Evolutionary conservation across 2,888 invertebrate species (phyloP).

Genomic region (Lepas anatifera): DNA sequence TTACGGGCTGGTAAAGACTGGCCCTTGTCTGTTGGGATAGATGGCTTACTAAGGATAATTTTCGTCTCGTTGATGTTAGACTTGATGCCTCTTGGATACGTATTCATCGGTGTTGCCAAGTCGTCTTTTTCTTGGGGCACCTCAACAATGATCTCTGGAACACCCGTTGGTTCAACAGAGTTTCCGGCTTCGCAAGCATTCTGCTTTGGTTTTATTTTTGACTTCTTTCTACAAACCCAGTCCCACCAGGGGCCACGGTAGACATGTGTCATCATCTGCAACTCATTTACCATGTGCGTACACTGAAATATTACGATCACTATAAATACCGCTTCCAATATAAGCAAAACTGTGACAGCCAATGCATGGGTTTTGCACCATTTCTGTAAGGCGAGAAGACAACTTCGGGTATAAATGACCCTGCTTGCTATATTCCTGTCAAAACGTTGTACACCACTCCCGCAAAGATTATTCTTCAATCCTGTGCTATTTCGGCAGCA

Average conservation of each 20-base stretch:
- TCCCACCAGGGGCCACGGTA: neutral
- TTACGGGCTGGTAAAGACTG: too few relatives aligned
- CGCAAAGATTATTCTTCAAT: neutral
- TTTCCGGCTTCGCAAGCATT: too few relatives aligned
- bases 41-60: too few relatives aligned
- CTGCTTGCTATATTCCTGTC: neutral
- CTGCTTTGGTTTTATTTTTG: too few relatives aligned
- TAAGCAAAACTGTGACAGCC: neutral
- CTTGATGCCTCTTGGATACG: too few relatives aligned
- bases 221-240: neutral
- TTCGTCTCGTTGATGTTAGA: too few relatives aligned
- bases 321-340: neutral
- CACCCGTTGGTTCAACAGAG: too few relatives aligned
- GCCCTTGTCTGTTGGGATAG: too few relatives aligned
- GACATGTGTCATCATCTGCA: neutral
- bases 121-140: too few relatives aligned
- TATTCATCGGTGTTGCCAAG: too few relatives aligned
- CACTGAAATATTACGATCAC: neutral
- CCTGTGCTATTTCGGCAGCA: slow-evolving; percentile 18
- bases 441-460: neutral
- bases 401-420: neutral
- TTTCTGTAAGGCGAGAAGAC: neutral
- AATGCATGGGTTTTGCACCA: neutral
- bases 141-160: too few relatives aligned
- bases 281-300: neutral